Base-by-base conservation (phyloP, 1,140 invertebrate species). In the Drosophila burlai region DNA sequence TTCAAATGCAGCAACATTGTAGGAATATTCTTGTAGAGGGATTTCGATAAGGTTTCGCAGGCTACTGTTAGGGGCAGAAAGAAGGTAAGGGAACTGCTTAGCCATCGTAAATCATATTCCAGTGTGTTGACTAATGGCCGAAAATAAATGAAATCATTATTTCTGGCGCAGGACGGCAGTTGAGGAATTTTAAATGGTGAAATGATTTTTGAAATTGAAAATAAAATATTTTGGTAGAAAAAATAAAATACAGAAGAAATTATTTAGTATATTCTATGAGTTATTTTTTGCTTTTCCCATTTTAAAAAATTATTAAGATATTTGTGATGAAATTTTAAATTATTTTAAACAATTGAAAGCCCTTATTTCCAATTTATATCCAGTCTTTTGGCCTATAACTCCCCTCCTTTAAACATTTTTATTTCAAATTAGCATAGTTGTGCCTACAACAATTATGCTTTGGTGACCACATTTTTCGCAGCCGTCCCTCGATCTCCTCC, bases 401-500 rank as follows among this genome's bases (percentile, higher is more conserved):
- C 6, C 31, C 6, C 21, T 63, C 52, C 26, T 36, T 34, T 21
- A 18, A 4, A 24, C 15, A 16, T 50, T 21, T 21, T 21, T 21
- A 21, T 21, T 26, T n/a, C 31, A 11, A 86, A 86, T 85, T 85
- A 67, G 61, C 82, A 85, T 85, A 85, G 68, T 85, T 85, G 72
- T 66, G 82, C 78, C 74, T 86, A 86, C 82, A 85, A 69, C 83
- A 85, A 86, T 85, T 86, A 85, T 67, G 54, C 34, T 64, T 24
- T 16, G 68, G 54, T 81, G 64, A 86, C 83, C 82, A 78, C 82
- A 85, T 61, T 82, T 55, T 55, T 66, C 29, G 57, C 77, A 63
- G 58, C 24, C 16, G 29, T 54, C 40, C 26, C 15, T 13, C 13
- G 9, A 29, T 55, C 36, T 21, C 64, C 52, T 21, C 18, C 71